Percentiles rank a stretch among this genome's conserved stretches.
These are phyloP conservation scores for Cerastis leucographa DNA, from an alignment of 2,888 invertebrate species.

Conservation along the genomic window DNA sequence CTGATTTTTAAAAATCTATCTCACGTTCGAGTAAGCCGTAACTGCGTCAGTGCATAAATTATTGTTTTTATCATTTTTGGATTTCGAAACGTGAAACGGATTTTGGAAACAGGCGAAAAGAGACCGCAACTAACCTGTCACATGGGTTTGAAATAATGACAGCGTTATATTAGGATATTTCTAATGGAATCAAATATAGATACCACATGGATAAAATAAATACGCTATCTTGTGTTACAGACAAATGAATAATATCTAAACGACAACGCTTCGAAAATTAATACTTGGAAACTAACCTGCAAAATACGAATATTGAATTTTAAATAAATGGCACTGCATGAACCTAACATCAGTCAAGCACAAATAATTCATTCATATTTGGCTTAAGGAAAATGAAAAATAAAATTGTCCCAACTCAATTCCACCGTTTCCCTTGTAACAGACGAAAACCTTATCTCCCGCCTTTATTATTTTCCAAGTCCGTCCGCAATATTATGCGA, in stretches of 20 bases:
- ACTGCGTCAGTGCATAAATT: constrained; percentile 42
- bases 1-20: constrained; percentile 49
- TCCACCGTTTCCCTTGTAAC: constrained; percentile 80
- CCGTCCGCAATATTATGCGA: constrained; percentile 88
- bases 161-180: neutral
- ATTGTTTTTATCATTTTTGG: constrained; percentile 32
- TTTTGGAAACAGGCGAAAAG: constrained; percentile 22
- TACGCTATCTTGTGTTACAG: too few relatives aligned
- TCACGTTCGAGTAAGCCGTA: constrained; percentile 35
- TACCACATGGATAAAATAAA: neutral
- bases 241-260: neutral
- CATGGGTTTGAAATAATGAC: constrained; percentile 8
- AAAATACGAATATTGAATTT: constrained; percentile 62
- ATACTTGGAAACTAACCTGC: neutral
- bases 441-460: constrained; percentile 86
- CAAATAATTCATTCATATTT: constrained; percentile 80
- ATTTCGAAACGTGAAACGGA: constrained; percentile 36
- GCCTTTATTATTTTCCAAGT: constrained; percentile 88
- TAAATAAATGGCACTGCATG: constrained; percentile 70
- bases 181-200: neutral
- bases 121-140: neutral
- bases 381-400: constrained; percentile 84
- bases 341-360: constrained; percentile 75
- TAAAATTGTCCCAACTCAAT: constrained; percentile 85
- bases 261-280: neutral